Evolutionary conservation across 2,113 vertebrate species (phyloP).

Genomic region (Corydoras maculifer): DNA sequence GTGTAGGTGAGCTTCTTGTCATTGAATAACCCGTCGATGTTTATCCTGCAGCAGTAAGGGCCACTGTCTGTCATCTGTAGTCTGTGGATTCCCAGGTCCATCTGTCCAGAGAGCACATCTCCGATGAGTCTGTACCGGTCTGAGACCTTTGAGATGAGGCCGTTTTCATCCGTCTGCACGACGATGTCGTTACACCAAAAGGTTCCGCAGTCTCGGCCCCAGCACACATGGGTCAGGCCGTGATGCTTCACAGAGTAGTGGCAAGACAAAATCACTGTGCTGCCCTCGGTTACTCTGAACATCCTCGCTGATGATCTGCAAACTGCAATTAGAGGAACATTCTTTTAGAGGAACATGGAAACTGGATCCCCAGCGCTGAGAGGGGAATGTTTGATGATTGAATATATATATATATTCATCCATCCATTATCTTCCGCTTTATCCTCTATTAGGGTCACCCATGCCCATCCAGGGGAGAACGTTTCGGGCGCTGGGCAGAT

Average conservation of each 20-base stretch:
- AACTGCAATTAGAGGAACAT: conserved; percentile 21
- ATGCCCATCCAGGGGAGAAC: too few relatives aligned
- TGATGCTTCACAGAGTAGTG: conserved; percentile 64
- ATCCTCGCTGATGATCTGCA: conserved; percentile 13
- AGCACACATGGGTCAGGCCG: conserved; percentile 65
- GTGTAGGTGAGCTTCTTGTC: conserved; percentile 69
- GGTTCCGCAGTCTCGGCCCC: conserved; percentile 67
- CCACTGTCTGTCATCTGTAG: conserved; percentile 59
- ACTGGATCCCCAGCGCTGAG: too few relatives aligned
- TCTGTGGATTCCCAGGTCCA: conserved; percentile 64
- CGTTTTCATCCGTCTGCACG: conserved; percentile 63
- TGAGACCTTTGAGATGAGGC: conserved; percentile 59
- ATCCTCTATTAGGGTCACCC: too few relatives aligned
- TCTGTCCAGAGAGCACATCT: conserved; percentile 61
- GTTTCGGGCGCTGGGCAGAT: too few relatives aligned
- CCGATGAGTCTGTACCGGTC: conserved; percentile 63
- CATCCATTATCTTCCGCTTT: too few relatives aligned
- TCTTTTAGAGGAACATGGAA: too few relatives aligned
- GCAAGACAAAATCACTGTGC: conserved; percentile 61
- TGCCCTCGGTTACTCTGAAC: conserved; percentile 59
- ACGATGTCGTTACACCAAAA: conserved; percentile 71
- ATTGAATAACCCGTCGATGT: conserved; percentile 67
- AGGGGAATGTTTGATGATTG: too few relatives aligned
- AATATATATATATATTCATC: too few relatives aligned
- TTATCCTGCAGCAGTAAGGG: conserved; percentile 68